These are phyloP conservation scores for Saccostrea glomerata DNA, from an alignment of 1,140 invertebrate genomes.

Conservation along the genomic window DNA sequence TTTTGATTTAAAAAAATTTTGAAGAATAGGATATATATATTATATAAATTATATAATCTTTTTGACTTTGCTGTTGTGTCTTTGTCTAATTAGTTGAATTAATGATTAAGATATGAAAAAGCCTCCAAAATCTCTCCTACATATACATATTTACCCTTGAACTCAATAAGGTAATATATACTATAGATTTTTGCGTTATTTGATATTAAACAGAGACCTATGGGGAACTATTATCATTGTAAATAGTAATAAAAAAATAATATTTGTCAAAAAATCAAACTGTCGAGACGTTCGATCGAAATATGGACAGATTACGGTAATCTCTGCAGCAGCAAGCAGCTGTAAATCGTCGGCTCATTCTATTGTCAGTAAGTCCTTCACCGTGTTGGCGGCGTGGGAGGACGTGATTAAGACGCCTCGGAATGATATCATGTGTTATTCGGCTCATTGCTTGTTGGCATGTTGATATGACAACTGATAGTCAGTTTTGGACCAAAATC, in stretches of 20 bases:
- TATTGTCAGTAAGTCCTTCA: not conserved
- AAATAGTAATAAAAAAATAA: slow-evolving; percentile 3
- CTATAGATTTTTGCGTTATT: not conserved
- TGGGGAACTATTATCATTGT: not conserved
- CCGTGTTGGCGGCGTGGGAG: not conserved
- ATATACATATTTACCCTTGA: too few relatives aligned
- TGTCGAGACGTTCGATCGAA: not conserved
- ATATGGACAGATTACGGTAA: not conserved
- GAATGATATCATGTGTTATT: slow-evolving; percentile 10
- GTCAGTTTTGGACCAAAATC: slow-evolving; percentile 12
- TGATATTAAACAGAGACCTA: not conserved
- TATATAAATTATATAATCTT: too few relatives aligned
- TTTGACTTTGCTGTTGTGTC: too few relatives aligned
- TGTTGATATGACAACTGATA: slow-evolving; percentile 12
- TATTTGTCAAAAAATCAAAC: not conserved
- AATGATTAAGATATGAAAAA: too few relatives aligned
- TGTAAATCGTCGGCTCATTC: not conserved
- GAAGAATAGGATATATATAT: too few relatives aligned
- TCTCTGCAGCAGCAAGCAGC: not conserved
- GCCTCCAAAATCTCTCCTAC: too few relatives aligned
- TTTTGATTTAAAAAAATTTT: too few relatives aligned
- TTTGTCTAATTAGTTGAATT: too few relatives aligned
- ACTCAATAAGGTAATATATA: too few relatives aligned
- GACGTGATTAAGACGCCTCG: not conserved
- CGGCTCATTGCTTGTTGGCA: slow-evolving; percentile 11